A percentile compares a stretch with the other conserved stretches of the same genome.
Evolutionary conservation across 2,888 invertebrate genomes (phyloP).

Genomic region (Furcula furcula): DNA sequence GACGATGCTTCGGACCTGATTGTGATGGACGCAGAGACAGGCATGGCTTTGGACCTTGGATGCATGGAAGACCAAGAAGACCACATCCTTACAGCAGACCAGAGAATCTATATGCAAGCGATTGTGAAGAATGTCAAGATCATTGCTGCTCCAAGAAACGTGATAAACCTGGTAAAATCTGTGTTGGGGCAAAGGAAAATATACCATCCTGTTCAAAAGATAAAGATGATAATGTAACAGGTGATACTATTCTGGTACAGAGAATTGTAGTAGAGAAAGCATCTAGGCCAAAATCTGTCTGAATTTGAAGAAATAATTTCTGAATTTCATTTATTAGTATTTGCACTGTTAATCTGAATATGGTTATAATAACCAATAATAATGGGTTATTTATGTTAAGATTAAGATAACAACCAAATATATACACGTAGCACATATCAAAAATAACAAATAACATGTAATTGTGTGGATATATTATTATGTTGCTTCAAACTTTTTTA

Average conservation of each 20-base stretch:
- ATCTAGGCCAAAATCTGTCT: conserved; percentile 27
- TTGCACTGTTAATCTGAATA: too few relatives aligned
- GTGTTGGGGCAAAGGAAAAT: conserved; percentile 9
- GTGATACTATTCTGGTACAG: conserved; percentile 27
- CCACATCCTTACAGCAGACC: conserved; percentile 2
- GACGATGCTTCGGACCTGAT: background rate
- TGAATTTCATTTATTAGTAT: too few relatives aligned
- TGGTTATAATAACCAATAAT: too few relatives aligned
- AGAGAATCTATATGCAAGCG: too few relatives aligned
- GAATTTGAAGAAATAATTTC: conserved; percentile 14
- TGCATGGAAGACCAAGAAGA: conserved; percentile 1
- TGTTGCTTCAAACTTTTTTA: too few relatives aligned
- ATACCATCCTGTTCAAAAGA: conserved; percentile 5
- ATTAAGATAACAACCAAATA: too few relatives aligned
- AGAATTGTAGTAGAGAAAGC: conserved; percentile 30
- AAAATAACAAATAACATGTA: too few relatives aligned
- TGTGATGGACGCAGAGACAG: too few relatives aligned
- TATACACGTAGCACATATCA: too few relatives aligned
- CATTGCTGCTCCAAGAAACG: conserved; percentile 15
- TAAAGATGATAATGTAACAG: conserved; percentile 22
- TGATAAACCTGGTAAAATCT: conserved; percentile 4
- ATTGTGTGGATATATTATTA: too few relatives aligned
- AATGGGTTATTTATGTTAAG: too few relatives aligned
- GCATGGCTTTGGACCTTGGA: background rate
- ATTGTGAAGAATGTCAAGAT: conserved; percentile 5